Evolutionary conservation across 92 coral and sea anemone genomes (phyloP).

Genomic region (Siderastrea siderea): DNA sequence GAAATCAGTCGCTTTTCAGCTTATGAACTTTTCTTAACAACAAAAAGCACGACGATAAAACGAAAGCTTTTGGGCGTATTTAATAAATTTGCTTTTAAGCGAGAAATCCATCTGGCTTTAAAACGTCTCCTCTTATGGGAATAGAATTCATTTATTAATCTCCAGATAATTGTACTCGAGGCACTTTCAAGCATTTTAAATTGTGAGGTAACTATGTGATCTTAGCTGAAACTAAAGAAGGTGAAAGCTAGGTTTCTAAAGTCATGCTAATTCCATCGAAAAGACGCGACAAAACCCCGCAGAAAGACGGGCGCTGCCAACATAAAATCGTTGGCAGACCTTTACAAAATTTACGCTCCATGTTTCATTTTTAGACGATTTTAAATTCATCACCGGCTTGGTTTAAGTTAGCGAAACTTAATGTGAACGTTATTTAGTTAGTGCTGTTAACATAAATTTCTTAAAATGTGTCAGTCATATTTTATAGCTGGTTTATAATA

Average conservation of each 20-base stretch:
- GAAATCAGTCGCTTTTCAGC: slow-evolving; percentile 67
- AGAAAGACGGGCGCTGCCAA: background rate
- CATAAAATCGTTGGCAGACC: background rate
- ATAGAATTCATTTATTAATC: slow-evolving; percentile 29
- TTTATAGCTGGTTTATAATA: too few relatives aligned
- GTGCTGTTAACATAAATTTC: background rate
- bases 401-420: too few relatives aligned
- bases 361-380: background rate
- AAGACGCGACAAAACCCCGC: background rate
- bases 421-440: too few relatives aligned
- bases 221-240: background rate
- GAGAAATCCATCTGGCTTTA: slow-evolving; percentile 25
- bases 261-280: background rate
- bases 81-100: slow-evolving; percentile 45
- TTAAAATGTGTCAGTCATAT: background rate
- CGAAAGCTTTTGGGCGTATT: slow-evolving; percentile 41
- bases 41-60: slow-evolving; percentile 40
- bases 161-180: background rate
- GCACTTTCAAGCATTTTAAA: slow-evolving; percentile 13
- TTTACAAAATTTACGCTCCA: background rate
- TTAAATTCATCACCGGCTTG: background rate
- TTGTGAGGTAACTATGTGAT: background rate
- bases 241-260: background rate
- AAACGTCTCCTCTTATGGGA: slow-evolving; percentile 13
- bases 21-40: slow-evolving; percentile 60